Conservation (phyloP, 2,888 invertebrate species). For the Himalopsyche kuldschensis region DNA sequence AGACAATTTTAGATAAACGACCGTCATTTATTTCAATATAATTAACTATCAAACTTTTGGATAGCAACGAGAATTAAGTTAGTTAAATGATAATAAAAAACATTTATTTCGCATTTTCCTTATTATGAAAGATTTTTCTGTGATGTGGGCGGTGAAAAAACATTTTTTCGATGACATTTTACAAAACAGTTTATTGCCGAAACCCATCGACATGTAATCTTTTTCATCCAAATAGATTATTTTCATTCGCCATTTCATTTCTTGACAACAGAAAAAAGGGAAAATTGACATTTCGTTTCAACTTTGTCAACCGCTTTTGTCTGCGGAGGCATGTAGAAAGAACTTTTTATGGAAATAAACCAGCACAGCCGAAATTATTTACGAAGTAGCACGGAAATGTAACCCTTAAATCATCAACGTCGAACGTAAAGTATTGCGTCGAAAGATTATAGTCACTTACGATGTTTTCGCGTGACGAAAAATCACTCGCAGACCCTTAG, state of each 20-base stretch:
- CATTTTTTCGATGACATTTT: neutral
- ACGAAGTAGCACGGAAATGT: neutral
- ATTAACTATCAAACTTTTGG: too few relatives aligned
- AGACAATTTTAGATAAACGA: too few relatives aligned
- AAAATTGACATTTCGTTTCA: slow-evolving; percentile 38
- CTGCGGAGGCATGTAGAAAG: slow-evolving; percentile 20
- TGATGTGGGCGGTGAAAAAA: too few relatives aligned
- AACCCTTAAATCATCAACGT: neutral
- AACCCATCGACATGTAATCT: neutral
- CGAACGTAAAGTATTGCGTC: neutral
- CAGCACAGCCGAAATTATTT: neutral
- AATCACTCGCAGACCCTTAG: slow-evolving; percentile 37
- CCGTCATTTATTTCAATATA: too few relatives aligned
- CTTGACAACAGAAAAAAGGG: slow-evolving; percentile 16
- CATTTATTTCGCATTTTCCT: too few relatives aligned
- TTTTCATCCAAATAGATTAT: slow-evolving; percentile 14
- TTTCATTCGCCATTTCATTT: slow-evolving; percentile 31
- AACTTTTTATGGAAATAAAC: slow-evolving; percentile 28
- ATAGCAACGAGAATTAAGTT: too few relatives aligned
- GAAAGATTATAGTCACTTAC: neutral
- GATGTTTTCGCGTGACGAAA: slow-evolving; percentile 27
- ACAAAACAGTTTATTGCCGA: neutral
- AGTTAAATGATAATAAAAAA: too few relatives aligned
- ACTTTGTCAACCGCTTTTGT: slow-evolving; percentile 38
- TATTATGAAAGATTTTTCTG: too few relatives aligned